Base-by-base conservation (phyloP, 2,888 invertebrate genomes). In the Germaria angustata region DNA sequence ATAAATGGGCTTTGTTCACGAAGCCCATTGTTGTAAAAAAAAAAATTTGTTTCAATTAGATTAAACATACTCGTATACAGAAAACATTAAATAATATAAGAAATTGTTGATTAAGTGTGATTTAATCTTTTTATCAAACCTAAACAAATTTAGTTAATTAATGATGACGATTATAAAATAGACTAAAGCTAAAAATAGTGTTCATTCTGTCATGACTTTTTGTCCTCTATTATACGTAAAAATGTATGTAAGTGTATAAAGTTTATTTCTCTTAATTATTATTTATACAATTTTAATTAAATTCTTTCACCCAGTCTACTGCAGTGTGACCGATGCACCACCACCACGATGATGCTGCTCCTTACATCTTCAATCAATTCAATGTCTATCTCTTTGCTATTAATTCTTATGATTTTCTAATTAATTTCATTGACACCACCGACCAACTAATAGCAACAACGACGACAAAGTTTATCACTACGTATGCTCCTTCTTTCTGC, bases 351-450 rank as follows among this genome's bases (percentile, higher is more conserved):
- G 22, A 11, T 51, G 13, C 34, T 53, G 68, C 36, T 44, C 34
- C 36, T 32, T 63, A 73, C 55, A 65, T 44, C 65, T 53, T 65
- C 44, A 46, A 53, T 65, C 44, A 57, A 69, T 44, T 53, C 34
- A 69, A 44, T 17, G 22, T 20, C 69, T 63, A 44, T 76, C 46
- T 57, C 66, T 63, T 76, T 72, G 17, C 61, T 68, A 72, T 81
- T 75, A 71, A 68, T 73, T 73, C 78, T 71, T 81, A 81, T 59
- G 53, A 81, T 81, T 81, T 81, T 65, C 80, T 75, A 71, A 80
- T 80, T 81, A 81, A 72, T 53, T 53, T 61, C 51, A 76, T 59
- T 61, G 72, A 72, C 61, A 11, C 49, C 32, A 68, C 22, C 32
- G 59, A 36, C 59, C 32, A 36, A 68, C 53, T 22, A 44, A 24